These are phyloP conservation scores for Pinna nobilis DNA, from an alignment of 1,140 invertebrate genomes.

Conservation along the genomic window DNA sequence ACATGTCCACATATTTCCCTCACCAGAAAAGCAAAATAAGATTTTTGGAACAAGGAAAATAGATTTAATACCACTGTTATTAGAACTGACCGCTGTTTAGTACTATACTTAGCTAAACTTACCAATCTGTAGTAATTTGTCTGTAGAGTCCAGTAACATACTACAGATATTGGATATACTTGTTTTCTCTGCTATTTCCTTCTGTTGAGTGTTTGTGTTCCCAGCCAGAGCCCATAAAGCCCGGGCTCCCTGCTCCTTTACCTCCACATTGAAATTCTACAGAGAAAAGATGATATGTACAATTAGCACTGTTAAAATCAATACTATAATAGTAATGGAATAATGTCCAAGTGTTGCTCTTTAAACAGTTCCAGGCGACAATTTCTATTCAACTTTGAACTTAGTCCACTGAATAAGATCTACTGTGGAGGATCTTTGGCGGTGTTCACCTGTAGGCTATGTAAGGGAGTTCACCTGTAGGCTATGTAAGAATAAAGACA, in stretches of 20 bases:
- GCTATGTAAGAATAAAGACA: no score
- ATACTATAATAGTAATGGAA: constrained; percentile 1
- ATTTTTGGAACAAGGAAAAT: no score
- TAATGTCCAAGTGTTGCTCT: neutral
- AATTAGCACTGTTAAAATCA: no score
- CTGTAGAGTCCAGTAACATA: constrained; percentile 71
- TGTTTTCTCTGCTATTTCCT: constrained; percentile 71
- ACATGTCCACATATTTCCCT: no score
- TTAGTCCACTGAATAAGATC: neutral
- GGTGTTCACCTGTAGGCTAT: no score
- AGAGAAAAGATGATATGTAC: constrained; percentile 16
- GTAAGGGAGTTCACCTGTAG: no score
- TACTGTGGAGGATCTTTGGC: no score
- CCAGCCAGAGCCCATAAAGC: constrained; percentile 74
- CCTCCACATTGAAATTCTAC: constrained; percentile 69
- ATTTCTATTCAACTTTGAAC: neutral
- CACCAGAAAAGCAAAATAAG: no score
- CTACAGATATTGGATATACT: constrained; percentile 72
- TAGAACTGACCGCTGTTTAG: no score
- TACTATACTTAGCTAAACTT: no score
- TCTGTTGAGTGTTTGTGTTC: constrained; percentile 70
- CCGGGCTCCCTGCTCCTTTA: constrained; percentile 72
- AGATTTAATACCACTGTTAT: no score
- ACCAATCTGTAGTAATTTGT: constrained; percentile 74
- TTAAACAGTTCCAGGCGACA: neutral